These are phyloP conservation scores for Caenorhabditis macrosperma DNA, from an alignment of 2,888 invertebrate species.

Conservation along the genomic window DNA sequence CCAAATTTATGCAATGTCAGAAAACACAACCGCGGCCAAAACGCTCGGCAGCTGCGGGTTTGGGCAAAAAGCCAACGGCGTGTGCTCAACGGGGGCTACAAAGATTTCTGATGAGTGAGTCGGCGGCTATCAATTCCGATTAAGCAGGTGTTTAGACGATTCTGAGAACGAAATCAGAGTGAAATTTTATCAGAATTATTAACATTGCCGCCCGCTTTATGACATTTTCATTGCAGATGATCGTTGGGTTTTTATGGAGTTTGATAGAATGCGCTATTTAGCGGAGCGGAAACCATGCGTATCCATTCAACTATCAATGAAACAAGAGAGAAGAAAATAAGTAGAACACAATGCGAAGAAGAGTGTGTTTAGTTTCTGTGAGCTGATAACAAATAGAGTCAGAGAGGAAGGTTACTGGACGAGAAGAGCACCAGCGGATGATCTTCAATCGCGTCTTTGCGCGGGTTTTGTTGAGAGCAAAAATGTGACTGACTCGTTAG, in stretches of 20 bases:
- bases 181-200: background rate
- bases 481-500: conserved; percentile 25
- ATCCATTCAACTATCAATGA: conserved; percentile 6
- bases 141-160: conserved; percentile 19
- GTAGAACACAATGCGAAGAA: background rate
- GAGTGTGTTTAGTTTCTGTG: conserved; percentile 28
- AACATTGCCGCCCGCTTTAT: background rate
- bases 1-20: background rate
- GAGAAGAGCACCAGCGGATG: conserved; percentile 18
- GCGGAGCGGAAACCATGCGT: background rate
- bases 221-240: background rate
- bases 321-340: background rate
- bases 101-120: background rate
- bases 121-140: background rate
- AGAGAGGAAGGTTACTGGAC: conserved; percentile 4
- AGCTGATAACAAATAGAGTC: conserved; percentile 33
- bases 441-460: conserved; percentile 12
- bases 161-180: background rate
- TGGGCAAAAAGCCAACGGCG: background rate
- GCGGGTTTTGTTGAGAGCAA: conserved; percentile 5
- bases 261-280: background rate
- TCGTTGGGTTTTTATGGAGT: background rate
- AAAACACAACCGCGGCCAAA: background rate
- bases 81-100: background rate
- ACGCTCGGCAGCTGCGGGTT: background rate